phyloP scores from a whole-genome alignment of 2,888 invertebrate species.

The Timandra comae region DNA sequence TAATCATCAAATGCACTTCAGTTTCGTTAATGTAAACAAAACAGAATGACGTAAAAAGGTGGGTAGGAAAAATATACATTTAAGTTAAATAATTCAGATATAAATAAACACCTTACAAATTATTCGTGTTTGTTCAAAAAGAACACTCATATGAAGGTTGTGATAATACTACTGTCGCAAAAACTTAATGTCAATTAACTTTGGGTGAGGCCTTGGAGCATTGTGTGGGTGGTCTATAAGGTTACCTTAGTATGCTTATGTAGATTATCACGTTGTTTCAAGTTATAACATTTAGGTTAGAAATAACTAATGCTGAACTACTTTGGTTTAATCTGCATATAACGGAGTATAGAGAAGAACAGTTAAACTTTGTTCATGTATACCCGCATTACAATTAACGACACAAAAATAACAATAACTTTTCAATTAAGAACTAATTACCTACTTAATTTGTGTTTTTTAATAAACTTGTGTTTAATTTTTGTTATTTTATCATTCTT shows the following conservation, averaged over 20 bases:
- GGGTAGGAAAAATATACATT: neutral
- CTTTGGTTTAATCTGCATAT: too few relatives aligned
- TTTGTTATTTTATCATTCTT: constrained; percentile 58
- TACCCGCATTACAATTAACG: constrained; percentile 5
- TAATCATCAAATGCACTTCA: too few relatives aligned
- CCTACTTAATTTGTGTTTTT: constrained; percentile 60
- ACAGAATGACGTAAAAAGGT: too few relatives aligned
- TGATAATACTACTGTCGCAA: constrained; percentile 25
- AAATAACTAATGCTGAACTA: too few relatives aligned
- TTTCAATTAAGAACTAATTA: constrained; percentile 22
- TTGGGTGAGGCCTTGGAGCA: constrained; percentile 48
- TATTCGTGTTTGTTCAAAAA: constrained; percentile 7
- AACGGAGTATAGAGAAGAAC: too few relatives aligned
- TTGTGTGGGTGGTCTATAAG: constrained; percentile 34
- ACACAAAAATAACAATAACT: too few relatives aligned
- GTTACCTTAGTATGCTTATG: constrained; percentile 47
- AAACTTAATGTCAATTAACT: constrained; percentile 41
- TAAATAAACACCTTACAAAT: neutral
- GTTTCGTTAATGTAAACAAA: too few relatives aligned
- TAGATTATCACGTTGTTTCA: constrained; percentile 30
- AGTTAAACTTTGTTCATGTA: too few relatives aligned
- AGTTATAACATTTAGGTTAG: neutral
- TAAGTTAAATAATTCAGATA: neutral
- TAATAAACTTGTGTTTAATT: constrained; percentile 63
- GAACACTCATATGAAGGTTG: constrained; percentile 27